Conservation (phyloP, 1,140 invertebrate genomes). For the Formica exsecta region DNA sequence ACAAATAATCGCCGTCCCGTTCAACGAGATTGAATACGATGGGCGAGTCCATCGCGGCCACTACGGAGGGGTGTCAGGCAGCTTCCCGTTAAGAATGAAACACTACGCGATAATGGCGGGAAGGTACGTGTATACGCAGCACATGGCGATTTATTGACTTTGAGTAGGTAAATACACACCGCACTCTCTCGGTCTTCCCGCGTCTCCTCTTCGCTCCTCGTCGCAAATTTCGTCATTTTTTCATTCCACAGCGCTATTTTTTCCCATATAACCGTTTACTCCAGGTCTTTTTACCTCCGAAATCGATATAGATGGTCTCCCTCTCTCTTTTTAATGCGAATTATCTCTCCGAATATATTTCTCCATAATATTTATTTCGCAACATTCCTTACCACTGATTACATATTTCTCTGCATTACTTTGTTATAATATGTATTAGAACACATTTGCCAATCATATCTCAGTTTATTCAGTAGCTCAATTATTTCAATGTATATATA, state of each 20-base stretch:
- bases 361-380: neutral
- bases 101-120: constrained; percentile 80
- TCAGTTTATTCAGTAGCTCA: constrained; percentile 1
- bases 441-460: neutral
- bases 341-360: neutral
- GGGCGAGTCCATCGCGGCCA: constrained; percentile 80
- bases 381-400: neutral
- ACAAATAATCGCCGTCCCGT: constrained; percentile 28
- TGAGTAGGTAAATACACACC: constrained; percentile 64
- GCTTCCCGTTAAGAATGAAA: constrained; percentile 75
- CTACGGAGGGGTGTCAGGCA: constrained; percentile 65
- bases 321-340: neutral
- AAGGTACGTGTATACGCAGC: constrained; percentile 70
- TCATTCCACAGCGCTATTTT: neutral
- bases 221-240: constrained; percentile 42
- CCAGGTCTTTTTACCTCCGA: constrained; percentile 27
- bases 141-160: constrained; percentile 65
- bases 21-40: constrained; percentile 35
- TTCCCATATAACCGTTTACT: neutral
- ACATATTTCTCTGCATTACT: constrained; percentile 1
- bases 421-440: constrained; percentile 35
- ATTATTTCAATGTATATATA: neutral
- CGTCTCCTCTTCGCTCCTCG: constrained; percentile 11
- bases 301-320: constrained; percentile 56
- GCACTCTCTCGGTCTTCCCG: constrained; percentile 31